Percentiles rank a stretch among this genome's conserved stretches.
These are phyloP conservation scores for Achatina immaculata DNA, from an alignment of 1,140 invertebrate species.

Conservation along the genomic window DNA sequence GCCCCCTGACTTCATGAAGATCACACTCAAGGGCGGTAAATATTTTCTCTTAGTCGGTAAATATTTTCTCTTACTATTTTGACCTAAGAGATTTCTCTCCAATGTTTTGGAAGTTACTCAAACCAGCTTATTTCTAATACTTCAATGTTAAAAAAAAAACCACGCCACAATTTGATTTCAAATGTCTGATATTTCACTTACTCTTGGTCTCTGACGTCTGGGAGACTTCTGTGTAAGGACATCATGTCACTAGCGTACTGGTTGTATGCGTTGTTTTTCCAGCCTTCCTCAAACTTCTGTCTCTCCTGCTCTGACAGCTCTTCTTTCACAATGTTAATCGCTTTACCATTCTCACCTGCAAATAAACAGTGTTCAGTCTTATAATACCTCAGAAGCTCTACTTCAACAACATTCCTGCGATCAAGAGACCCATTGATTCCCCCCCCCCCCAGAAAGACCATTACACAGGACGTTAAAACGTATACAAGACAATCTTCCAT, in stretches of 20 bases:
- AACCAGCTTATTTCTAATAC: neutral
- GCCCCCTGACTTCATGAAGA: too few relatives aligned
- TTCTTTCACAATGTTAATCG: slow-evolving; percentile 87
- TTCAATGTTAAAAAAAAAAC: neutral
- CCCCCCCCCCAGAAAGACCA: too few relatives aligned
- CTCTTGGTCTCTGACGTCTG: slow-evolving; percentile 95
- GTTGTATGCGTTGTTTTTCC: slow-evolving; percentile 99
- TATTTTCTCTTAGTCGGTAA: too few relatives aligned
- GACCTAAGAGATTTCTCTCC: too few relatives aligned
- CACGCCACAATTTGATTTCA: neutral
- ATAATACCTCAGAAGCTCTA: too few relatives aligned
- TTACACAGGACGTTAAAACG: too few relatives aligned
- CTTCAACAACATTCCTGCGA: too few relatives aligned
- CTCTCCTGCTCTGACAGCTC: slow-evolving; percentile 84
- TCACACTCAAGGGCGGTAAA: too few relatives aligned
- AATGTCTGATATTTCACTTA: slow-evolving; percentile 80
- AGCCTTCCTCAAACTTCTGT: slow-evolving; percentile 92
- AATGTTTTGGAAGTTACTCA: neutral
- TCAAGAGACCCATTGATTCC: too few relatives aligned
- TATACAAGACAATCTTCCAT: too few relatives aligned
- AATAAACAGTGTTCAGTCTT: slow-evolving; percentile 66
- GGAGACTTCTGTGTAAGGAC: slow-evolving; percentile 90
- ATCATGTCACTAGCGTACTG: slow-evolving; percentile 98
- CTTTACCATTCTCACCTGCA: slow-evolving; percentile 84
- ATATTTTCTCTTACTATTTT: too few relatives aligned